These are phyloP conservation scores for Andrena praecox DNA, from an alignment of 2,888 invertebrate species.

Conservation along the genomic window DNA sequence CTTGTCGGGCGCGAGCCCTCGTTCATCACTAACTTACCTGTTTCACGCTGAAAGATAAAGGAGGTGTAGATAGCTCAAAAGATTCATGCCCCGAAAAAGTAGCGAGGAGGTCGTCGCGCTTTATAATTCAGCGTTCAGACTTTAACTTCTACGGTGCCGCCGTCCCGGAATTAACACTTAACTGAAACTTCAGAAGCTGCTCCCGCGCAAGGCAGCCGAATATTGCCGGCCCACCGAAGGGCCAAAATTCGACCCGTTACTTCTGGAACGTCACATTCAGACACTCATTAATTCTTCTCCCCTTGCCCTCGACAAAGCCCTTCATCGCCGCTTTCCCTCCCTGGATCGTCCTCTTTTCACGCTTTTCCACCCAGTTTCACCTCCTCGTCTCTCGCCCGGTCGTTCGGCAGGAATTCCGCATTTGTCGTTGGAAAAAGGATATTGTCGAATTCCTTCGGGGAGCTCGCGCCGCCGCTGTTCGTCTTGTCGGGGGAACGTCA, in stretches of 20 bases:
- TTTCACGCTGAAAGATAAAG: conserved; percentile 7
- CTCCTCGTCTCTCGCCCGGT: neutral
- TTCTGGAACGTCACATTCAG: neutral
- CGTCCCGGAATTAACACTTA: no score
- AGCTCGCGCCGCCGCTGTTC: conserved; percentile 25
- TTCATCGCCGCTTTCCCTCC: neutral
- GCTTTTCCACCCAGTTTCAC: neutral
- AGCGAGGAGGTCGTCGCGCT: conserved; percentile 5
- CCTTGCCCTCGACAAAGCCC: neutral
- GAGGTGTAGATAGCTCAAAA: neutral
- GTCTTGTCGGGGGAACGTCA: conserved; percentile 48
- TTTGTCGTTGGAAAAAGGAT: conserved; percentile 55
- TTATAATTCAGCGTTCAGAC: conserved; percentile 10
- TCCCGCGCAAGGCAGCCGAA: no score
- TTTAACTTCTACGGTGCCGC: neutral
- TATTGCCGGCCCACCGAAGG: no score
- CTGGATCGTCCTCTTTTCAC: neutral
- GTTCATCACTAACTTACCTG: neutral
- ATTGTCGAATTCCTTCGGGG: conserved; percentile 68
- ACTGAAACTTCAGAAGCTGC: no score
- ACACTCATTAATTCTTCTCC: neutral
- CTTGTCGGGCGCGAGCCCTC: neutral
- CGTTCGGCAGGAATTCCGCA: conserved; percentile 42
- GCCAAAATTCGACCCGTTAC: neutral
- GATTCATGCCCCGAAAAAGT: neutral